Percentiles rank a stretch among this genome's conserved stretches.
Conservation (phyloP, 2,888 invertebrate species). For the Torymus tubicola region DNA sequence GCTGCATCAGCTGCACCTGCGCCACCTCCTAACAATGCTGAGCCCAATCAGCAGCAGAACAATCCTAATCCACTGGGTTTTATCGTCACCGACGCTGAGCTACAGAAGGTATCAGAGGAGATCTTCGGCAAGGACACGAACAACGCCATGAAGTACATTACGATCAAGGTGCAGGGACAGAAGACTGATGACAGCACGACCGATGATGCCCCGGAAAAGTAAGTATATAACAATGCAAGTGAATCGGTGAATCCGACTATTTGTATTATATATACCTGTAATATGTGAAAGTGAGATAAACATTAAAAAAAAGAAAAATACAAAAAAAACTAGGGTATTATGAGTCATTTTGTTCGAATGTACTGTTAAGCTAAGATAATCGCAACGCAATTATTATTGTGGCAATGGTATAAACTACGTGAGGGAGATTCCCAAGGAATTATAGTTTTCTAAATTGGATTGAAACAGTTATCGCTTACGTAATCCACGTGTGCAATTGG, state of each 20-base stretch:
- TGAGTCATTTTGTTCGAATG: too few relatives aligned
- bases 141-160: conserved; percentile 84
- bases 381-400: too few relatives aligned
- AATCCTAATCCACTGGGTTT: conserved; percentile 65
- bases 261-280: too few relatives aligned
- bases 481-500: too few relatives aligned
- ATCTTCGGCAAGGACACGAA: conserved; percentile 85
- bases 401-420: too few relatives aligned
- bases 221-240: too few relatives aligned
- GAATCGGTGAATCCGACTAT: too few relatives aligned
- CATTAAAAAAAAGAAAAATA: not conserved
- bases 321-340: too few relatives aligned
- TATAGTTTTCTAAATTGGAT: too few relatives aligned
- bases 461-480: too few relatives aligned
- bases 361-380: too few relatives aligned
- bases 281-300: not conserved
- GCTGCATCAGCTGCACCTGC: conserved; percentile 56
- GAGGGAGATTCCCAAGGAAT: too few relatives aligned
- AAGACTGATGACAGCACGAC: conserved; percentile 84
- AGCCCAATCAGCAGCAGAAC: conserved; percentile 25
- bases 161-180: conserved; percentile 85
- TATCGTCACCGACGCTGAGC: conserved; percentile 80
- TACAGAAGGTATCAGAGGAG: conserved; percentile 84
- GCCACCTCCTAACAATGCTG: conserved; percentile 22
- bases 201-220: conserved; percentile 88